These are phyloP conservation scores for Onychostruthus taczanowskii DNA, from an alignment of 2,113 vertebrate species.

Conservation along the genomic window DNA sequence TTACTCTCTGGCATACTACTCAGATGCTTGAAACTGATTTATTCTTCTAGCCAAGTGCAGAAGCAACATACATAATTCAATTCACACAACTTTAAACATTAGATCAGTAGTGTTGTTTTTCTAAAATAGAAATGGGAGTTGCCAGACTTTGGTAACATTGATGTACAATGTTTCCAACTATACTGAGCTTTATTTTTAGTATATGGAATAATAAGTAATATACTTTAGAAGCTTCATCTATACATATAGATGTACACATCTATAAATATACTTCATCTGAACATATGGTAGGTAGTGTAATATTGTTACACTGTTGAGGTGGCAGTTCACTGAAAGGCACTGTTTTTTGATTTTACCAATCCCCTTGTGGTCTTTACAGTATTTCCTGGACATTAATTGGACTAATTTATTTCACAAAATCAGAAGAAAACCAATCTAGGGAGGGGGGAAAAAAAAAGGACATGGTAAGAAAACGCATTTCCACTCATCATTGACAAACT, in stretches of 20 bases:
- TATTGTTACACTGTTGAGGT: neutral
- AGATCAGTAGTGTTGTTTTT: neutral
- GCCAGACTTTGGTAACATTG: neutral
- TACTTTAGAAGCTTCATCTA: neutral
- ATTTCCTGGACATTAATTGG: neutral
- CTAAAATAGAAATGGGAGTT: neutral
- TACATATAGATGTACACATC: neutral
- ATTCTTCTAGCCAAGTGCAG: neutral
- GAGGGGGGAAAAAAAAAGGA: no score
- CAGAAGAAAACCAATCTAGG: neutral
- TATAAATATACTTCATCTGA: neutral
- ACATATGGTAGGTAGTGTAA: neutral
- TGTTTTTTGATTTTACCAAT: neutral
- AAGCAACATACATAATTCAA: neutral
- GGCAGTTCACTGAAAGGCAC: neutral
- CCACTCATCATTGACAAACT: neutral
- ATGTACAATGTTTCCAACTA: neutral
- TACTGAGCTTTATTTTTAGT: neutral
- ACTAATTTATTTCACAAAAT: neutral
- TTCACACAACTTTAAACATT: neutral
- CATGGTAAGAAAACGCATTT: neutral
- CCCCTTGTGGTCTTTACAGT: neutral
- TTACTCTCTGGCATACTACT: neutral
- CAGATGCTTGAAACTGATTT: neutral
- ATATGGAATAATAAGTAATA: neutral